Percentiles rank a stretch among this genome's conserved stretches.
These are phyloP conservation scores for Dichetophora obliterata DNA, from an alignment of 2,888 invertebrate species.

Conservation along the genomic window DNA sequence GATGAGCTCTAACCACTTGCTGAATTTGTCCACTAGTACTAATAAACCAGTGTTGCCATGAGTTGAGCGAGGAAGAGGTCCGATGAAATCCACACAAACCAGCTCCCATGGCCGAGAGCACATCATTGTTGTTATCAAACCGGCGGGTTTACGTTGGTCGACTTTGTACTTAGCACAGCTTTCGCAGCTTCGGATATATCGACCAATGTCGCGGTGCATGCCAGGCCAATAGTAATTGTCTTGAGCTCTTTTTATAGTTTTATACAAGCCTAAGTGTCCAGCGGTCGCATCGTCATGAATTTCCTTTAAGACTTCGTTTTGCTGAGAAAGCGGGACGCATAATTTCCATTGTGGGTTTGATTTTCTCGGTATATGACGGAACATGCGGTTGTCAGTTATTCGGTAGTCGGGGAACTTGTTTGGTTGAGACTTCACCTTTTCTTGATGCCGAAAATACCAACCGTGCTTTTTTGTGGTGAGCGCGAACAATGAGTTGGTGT, in stretches of 20 bases:
- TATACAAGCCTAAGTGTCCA: neutral
- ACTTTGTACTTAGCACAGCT: neutral
- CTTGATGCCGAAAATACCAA: neutral
- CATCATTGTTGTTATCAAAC: neutral
- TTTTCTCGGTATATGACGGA: neutral
- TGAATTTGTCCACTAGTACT: neutral
- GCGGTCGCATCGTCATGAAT: neutral
- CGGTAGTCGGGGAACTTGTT: neutral
- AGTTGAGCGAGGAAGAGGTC: neutral
- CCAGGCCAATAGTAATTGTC: too few species aligned
- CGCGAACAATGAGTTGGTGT: too few species aligned
- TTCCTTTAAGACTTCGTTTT: neutral
- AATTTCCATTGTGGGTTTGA: neutral
- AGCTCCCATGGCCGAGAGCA: neutral
- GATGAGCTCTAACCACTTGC: neutral
- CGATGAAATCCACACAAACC: neutral
- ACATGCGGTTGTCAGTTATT: neutral
- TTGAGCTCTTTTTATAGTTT: neutral
- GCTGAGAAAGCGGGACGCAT: neutral
- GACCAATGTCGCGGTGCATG: too few species aligned
- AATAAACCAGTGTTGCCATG: neutral
- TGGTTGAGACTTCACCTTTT: neutral
- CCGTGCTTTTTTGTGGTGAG: too few species aligned
- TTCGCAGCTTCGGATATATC: neutral
- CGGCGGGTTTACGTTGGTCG: neutral